Conservation (phyloP, 2,797 vertebrate species). For the Peromyscus attwateri region DNA sequence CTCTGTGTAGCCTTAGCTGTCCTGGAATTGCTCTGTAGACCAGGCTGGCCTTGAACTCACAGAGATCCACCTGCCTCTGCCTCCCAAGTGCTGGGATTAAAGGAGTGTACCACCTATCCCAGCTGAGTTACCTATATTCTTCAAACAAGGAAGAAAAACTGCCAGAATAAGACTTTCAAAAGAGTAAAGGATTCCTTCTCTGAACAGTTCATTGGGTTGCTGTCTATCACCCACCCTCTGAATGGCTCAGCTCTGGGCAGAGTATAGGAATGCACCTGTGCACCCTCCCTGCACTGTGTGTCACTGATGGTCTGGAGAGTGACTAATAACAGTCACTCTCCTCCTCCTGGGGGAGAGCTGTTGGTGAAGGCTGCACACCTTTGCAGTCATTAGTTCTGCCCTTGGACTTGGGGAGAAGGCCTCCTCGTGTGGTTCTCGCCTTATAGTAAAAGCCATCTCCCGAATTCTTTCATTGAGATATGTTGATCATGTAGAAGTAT, state of each 20-base stretch:
- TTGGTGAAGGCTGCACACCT: neutral
- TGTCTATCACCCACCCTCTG: neutral
- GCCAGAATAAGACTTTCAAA: neutral
- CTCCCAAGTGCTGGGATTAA: neutral
- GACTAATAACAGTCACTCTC: neutral
- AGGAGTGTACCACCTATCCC: neutral
- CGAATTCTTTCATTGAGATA: neutral
- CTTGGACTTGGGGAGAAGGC: neutral
- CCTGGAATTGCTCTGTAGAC: neutral
- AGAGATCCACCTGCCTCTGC: neutral
- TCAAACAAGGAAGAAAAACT: neutral
- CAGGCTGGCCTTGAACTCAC: neutral
- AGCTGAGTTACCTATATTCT: neutral
- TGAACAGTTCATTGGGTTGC: neutral
- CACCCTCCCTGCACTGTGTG: neutral
- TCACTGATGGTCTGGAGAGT: neutral
- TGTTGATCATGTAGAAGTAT: neutral
- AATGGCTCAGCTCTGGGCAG: neutral
- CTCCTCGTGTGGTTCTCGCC: neutral
- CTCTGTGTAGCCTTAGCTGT: neutral
- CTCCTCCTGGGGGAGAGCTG: neutral
- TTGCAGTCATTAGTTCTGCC: neutral
- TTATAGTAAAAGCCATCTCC: neutral
- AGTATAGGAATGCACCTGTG: neutral
- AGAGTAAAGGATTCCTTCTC: neutral